Percentiles rank a stretch among this genome's conserved stretches.
Evolutionary conservation across 1,140 invertebrate species (phyloP).

Genomic region (Vanessa tameamea): DNA sequence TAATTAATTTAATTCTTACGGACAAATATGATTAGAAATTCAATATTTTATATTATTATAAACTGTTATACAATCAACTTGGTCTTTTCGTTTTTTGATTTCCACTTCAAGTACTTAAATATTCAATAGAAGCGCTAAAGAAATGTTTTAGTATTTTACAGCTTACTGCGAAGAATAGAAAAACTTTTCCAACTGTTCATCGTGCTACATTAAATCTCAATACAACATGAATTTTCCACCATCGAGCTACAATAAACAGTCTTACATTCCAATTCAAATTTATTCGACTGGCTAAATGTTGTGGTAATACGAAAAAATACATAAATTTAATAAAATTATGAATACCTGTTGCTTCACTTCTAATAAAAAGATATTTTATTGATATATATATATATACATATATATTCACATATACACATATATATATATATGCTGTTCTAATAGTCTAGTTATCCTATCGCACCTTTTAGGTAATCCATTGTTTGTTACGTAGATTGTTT

Average conservation of each 20-base stretch:
- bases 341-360: background rate
- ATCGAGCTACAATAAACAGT: conserved; percentile 8
- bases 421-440: too few species aligned
- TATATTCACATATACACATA: too few species aligned
- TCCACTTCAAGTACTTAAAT: background rate
- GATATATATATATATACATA: too few species aligned
- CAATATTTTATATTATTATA: too few species aligned
- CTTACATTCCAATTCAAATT: background rate
- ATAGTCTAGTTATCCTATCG: too few species aligned
- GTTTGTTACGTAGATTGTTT: too few species aligned
- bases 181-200: conserved; percentile 10
- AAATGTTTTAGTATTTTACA: conserved; percentile 3
- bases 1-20: too few species aligned
- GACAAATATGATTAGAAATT: too few species aligned
- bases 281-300: conserved; percentile 3
- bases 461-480: too few species aligned
- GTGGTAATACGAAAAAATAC: background rate
- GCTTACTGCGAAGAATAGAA: conserved; percentile 1
- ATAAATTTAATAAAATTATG: background rate
- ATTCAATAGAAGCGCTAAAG: background rate
- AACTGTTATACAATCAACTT: background rate
- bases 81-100: background rate
- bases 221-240: conserved; percentile 6
- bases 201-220: conserved; percentile 8
- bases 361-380: background rate